Evolutionary conservation across 2,113 vertebrate species (phyloP), one percentile per base, ranked within the genome.

Genomic region (Hippocampus mohnikei): DNA sequence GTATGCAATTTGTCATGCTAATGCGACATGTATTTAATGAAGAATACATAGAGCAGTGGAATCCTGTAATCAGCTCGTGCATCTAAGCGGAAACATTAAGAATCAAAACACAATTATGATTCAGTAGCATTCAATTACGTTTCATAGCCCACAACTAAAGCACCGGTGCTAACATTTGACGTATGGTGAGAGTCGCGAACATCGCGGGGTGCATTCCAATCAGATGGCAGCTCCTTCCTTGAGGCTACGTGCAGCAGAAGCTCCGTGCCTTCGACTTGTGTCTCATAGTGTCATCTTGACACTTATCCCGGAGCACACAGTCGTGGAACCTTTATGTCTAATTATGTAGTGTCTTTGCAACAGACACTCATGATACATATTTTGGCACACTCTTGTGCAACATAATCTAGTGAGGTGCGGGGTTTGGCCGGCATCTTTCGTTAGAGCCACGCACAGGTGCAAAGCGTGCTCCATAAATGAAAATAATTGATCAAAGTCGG

Each of bases 401-500:
- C 48, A 52, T 52, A 8, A 52, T 8, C 0, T 48, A 48, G 3
- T 48, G 15, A 48, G 4, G 46, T 16, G 46, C 15, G 59, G n/a
- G 79, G 81, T 76, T 79, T 56, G 58, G 44, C 77, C 60, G 2
- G 60, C 29, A 6, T 40, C 60, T 58, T 58, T 58, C 55, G 85
- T 86, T 85, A 79, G 68, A 37, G 60, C 77, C 72, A 60, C 66
- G 68, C 84, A 83, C 88, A 88, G 85, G 85, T 89, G 87, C 86
- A 77, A 77, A 81, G 78, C 62, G 41, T 25, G 61, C 74, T 67
- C 13, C 70, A 8, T 76, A 84, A 84, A 90, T 89, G 87, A 79
- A 37, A 88, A 86, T 86, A 83, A 90, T 92, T 89, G 63, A 85
- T 90, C 87, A 91, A 87, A 83, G 87, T 84, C 82, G 64, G 65